Conservation (phyloP, 2,888 invertebrate genomes). For the Diploptera punctata region DNA sequence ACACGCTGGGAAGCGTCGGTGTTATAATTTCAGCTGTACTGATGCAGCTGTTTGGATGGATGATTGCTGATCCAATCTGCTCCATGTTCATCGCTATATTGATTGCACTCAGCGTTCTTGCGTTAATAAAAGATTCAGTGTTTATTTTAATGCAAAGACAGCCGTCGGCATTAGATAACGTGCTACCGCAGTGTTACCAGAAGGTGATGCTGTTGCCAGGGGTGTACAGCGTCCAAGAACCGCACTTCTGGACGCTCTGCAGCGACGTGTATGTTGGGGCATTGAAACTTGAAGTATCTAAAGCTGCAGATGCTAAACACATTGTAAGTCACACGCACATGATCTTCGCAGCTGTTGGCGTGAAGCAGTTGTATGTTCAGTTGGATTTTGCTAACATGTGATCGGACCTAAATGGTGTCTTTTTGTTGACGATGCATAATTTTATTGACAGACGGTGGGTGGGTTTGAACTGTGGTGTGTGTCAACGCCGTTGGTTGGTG, state of each 20-base stretch:
- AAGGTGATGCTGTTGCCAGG: slow-evolving; percentile 89
- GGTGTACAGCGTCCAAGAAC: slow-evolving; percentile 95
- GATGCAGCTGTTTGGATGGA: slow-evolving; percentile 97
- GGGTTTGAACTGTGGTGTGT: slow-evolving; percentile 27
- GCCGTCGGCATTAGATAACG: slow-evolving; percentile 80
- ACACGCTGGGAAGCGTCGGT: slow-evolving; percentile 95
- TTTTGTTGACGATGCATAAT: not conserved
- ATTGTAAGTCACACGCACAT: slow-evolving; percentile 91
- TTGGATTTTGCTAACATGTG: slow-evolving; percentile 87
- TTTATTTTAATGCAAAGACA: slow-evolving; percentile 94
- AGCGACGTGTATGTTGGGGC: slow-evolving; percentile 93
- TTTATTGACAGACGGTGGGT: not conserved
- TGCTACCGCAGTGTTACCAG: slow-evolving; percentile 87
- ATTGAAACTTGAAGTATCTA: slow-evolving; percentile 93
- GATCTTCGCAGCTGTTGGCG: slow-evolving; percentile 93
- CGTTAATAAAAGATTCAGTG: slow-evolving; percentile 86
- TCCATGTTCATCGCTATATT: slow-evolving; percentile 95
- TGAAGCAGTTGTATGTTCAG: slow-evolving; percentile 91
- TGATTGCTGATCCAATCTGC: slow-evolving; percentile 98
- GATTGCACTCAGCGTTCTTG: slow-evolving; percentile 86
- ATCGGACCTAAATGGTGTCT: slow-evolving; percentile 48
- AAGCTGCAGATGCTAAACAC: slow-evolving; percentile 91
- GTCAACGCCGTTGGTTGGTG: slow-evolving; percentile 31
- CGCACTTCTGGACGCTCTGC: slow-evolving; percentile 98
- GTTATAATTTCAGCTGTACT: slow-evolving; percentile 94